Evolutionary conservation across 2,888 invertebrate species (phyloP), one percentile per base, ranked within the genome.

Genomic region (Volucella inanis): DNA sequence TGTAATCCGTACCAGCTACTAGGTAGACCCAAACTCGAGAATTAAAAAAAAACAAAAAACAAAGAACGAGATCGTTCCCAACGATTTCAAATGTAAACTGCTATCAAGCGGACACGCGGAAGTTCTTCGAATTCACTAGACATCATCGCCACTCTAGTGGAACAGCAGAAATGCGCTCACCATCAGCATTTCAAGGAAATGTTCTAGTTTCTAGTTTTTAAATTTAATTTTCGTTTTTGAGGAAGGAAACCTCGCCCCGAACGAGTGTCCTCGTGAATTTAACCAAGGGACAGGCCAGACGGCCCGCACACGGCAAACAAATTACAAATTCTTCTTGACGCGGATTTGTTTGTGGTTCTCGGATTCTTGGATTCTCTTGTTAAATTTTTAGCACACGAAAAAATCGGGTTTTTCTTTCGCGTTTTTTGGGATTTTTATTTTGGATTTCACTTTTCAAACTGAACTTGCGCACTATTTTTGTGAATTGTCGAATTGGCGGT

Each of bases 51-150:
- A 6, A 31, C 31, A 3, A 22, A 22, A 3, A 22, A 22, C 4
- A 31, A 31, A 31, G 0, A 31, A 22, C 18, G 0, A 31, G 31
- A 31, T 31, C 31, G 31, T 31, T 31, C 31, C 31, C 31, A 31
- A 31, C 31, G 31, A 39, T 47, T 75, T 76, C 54, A 61, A 68
- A 77, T 47, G 45, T 8, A 49, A 78, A 65, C 65, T 65, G 50
- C 18, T 78, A 65, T 57, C 49, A 54, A 38, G 64, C 47, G 50
- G 70, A 64, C 68, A 77, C 57, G 70, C 64, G 70, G 64, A 84
- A 75, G 68, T 54, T 79, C 68, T 72, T 57, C 70, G 65, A 79
- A 65, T 64, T 71, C 75, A 55, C 61, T 49, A 61, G 76, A 79
- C 79, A 84, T 84, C 64, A 31, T 64, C 67, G 68, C 59, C 31